Evolutionary conservation across 2,113 vertebrate genomes (phyloP).

Genomic region (Sebastes schlegelii): DNA sequence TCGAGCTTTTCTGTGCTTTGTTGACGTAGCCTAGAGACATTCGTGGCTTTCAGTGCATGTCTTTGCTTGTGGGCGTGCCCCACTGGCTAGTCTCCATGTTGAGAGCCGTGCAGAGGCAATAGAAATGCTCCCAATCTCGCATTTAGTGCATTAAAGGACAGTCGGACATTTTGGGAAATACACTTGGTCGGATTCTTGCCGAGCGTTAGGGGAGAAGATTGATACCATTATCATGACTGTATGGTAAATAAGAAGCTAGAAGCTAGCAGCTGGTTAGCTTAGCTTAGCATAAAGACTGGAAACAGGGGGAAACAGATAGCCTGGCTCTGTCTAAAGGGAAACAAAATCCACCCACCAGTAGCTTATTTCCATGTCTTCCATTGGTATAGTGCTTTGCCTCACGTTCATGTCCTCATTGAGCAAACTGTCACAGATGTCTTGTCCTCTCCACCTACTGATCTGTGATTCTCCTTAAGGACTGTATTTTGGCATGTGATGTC

Average conservation of each 20-base stretch:
- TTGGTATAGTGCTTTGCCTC: background rate
- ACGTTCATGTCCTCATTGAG: background rate
- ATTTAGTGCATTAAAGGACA: no score
- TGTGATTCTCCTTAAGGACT: background rate
- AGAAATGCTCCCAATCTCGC: no score
- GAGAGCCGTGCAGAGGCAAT: no score
- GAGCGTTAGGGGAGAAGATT: background rate
- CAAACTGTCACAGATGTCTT: conserved; percentile 5
- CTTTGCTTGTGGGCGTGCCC: no score
- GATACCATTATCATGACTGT: background rate
- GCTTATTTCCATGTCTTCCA: conserved; percentile 5
- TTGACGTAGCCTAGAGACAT: no score
- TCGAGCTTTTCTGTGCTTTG: no score
- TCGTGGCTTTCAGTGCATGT: no score
- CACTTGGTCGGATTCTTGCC: background rate
- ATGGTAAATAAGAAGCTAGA: background rate
- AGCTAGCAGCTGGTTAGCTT: background rate
- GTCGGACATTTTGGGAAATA: background rate
- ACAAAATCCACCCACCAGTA: background rate
- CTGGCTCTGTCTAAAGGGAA: background rate
- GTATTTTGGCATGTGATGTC: background rate
- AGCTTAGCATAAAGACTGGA: background rate
- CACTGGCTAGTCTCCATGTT: no score
- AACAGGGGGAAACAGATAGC: background rate
- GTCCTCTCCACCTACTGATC: background rate